Evolutionary conservation across 2,113 vertebrate genomes (phyloP).

Genomic region (Odocoileus virginianus): DNA sequence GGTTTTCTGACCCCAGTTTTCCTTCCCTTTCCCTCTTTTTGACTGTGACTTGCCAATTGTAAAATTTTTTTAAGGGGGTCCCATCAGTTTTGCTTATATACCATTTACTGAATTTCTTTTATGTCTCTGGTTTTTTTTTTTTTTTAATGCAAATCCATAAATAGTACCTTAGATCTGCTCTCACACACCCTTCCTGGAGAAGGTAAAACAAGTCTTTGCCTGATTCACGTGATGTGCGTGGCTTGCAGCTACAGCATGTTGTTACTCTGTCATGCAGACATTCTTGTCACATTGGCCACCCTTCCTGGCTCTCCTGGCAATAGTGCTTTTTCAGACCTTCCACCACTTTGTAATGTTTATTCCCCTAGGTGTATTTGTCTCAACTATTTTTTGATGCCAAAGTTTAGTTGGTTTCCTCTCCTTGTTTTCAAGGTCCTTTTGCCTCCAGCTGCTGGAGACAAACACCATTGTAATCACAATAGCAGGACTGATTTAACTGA

Average conservation of each 20-base stretch:
- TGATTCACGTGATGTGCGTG: background rate
- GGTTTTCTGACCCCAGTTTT: background rate
- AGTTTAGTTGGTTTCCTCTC: slow-evolving; percentile 62
- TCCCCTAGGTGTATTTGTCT: slow-evolving; percentile 41
- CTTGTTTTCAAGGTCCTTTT: slow-evolving; percentile 60
- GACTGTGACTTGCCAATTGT: background rate
- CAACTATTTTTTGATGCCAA: slow-evolving; percentile 23
- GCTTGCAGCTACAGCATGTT: background rate
- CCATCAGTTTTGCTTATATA: background rate
- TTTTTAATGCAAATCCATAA: background rate
- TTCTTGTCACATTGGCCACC: background rate
- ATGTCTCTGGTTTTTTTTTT: background rate
- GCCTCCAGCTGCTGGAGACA: slow-evolving; percentile 42
- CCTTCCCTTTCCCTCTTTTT: background rate
- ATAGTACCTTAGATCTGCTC: background rate
- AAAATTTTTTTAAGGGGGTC: background rate
- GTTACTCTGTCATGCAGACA: background rate
- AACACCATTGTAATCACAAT: slow-evolving; percentile 55
- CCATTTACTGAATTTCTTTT: slow-evolving; percentile 13
- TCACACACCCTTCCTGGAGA: background rate
- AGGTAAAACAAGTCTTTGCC: background rate
- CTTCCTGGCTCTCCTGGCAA: background rate
- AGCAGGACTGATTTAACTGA: slow-evolving; percentile 51
- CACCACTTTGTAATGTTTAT: slow-evolving; percentile 27
- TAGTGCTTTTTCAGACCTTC: slow-evolving; percentile 3